Conservation (phyloP, 2,888 invertebrate genomes). For the Coremacera marginata region DNA sequence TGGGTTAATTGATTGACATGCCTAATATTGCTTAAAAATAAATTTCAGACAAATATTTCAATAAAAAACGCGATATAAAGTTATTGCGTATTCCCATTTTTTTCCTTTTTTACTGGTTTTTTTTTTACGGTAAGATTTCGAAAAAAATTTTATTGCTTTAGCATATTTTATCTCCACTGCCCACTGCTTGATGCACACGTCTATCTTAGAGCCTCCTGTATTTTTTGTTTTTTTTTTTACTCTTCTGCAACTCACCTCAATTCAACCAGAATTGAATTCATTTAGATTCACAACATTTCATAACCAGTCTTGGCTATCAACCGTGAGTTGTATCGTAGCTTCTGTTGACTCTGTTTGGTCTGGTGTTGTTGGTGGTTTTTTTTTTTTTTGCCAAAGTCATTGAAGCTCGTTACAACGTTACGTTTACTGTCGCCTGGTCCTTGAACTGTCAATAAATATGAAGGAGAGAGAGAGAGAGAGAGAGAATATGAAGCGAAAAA, state of each 20-base stretch:
- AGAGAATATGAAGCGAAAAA: constrained; percentile 11
- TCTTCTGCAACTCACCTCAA: background rate
- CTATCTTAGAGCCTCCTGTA: background rate
- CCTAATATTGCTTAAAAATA: too few species aligned
- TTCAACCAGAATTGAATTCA: constrained; percentile 22
- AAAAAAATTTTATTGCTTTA: too few species aligned
- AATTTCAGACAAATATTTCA: too few species aligned
- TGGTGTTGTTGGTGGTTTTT: background rate
- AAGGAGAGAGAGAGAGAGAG: constrained; percentile 40
- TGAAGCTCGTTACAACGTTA: constrained; percentile 41
- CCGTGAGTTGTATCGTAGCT: constrained; percentile 21
- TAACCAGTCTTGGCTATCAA: constrained; percentile 43
- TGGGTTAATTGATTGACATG: too few species aligned
- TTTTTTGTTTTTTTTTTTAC: background rate
- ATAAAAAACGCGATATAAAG: too few species aligned
- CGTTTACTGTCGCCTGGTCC: constrained; percentile 57
- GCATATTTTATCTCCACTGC: background rate
- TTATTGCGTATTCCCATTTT: too few species aligned
- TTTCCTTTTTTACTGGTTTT: too few species aligned
- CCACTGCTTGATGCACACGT: background rate
- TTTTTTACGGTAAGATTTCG: too few species aligned
- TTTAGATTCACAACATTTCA: constrained; percentile 35
- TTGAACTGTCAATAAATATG: constrained; percentile 61
- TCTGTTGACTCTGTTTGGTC: constrained; percentile 28
- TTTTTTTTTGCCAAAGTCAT: constrained; percentile 30